Evolutionary conservation across 1,140 invertebrate genomes (phyloP).

Genomic region (Drosophila pallidifrons): DNA sequence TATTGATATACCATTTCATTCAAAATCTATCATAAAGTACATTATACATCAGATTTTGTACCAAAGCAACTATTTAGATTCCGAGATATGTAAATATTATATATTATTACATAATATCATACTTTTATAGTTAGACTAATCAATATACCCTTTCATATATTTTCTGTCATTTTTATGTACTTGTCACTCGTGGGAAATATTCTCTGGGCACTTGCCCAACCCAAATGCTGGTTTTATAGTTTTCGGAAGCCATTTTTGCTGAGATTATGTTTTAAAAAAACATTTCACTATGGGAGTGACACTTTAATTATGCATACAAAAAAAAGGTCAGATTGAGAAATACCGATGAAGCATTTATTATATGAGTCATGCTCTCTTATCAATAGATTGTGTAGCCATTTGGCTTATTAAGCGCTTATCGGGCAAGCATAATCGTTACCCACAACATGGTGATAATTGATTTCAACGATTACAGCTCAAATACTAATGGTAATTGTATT

Average conservation of each 20-base stretch:
- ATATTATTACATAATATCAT: too few species aligned
- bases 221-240: constrained; percentile 47
- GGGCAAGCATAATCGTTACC: neutral
- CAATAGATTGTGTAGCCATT: neutral
- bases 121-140: neutral
- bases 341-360: neutral
- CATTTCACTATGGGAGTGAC: neutral
- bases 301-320: neutral
- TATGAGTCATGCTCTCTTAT: neutral
- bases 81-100: too few species aligned
- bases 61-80: too few species aligned
- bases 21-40: too few species aligned
- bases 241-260: constrained; percentile 47
- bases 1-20: too few species aligned
- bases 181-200: neutral
- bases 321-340: neutral
- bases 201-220: neutral
- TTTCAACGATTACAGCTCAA: neutral
- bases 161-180: neutral
- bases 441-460: neutral
- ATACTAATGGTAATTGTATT: neutral
- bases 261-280: constrained; percentile 48
- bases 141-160: neutral
- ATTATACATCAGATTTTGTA: too few species aligned
- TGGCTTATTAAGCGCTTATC: constrained; percentile 1